Conservation (phyloP, 2,888 invertebrate species). For the Phania funesta region DNA sequence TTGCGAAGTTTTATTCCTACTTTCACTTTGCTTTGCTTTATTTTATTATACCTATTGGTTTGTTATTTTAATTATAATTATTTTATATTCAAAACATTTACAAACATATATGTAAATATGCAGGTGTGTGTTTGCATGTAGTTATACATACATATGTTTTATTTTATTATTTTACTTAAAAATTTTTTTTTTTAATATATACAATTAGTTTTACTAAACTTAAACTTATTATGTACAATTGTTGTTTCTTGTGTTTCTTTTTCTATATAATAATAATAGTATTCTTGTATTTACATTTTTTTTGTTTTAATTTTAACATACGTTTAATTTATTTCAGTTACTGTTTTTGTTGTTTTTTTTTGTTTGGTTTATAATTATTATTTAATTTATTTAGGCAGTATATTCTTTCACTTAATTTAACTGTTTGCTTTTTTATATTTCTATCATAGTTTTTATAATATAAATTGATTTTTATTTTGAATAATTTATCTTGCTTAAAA, state of each 20-base stretch:
- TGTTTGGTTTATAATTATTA: constrained; percentile 54
- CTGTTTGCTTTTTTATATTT: constrained; percentile 61
- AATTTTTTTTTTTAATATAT: constrained; percentile 27
- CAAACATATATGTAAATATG: constrained; percentile 51
- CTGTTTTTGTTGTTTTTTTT: background rate
- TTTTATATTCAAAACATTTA: constrained; percentile 54
- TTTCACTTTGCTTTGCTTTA: constrained; percentile 70
- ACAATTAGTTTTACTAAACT: constrained; percentile 24
- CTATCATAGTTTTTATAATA: constrained; percentile 23
- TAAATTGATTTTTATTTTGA: constrained; percentile 8
- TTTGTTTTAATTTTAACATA: constrained; percentile 25
- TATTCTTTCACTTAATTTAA: constrained; percentile 72
- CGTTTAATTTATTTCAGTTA: constrained; percentile 34
- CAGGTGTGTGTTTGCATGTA: constrained; percentile 16
- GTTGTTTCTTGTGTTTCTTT: constrained; percentile 7
- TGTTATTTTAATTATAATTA: constrained; percentile 1
- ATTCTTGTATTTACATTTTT: constrained; percentile 25
- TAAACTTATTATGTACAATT: constrained; percentile 50
- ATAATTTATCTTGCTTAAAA: constrained; percentile 53
- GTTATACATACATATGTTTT: constrained; percentile 16
- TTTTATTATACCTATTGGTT: constrained; percentile 43
- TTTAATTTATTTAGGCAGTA: constrained; percentile 74
- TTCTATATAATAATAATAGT: background rate
- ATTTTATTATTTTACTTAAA: background rate
- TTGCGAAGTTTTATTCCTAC: constrained; percentile 80